Conservation (phyloP, 2,797 vertebrate species). For the Chaetophractus vellerosus region DNA sequence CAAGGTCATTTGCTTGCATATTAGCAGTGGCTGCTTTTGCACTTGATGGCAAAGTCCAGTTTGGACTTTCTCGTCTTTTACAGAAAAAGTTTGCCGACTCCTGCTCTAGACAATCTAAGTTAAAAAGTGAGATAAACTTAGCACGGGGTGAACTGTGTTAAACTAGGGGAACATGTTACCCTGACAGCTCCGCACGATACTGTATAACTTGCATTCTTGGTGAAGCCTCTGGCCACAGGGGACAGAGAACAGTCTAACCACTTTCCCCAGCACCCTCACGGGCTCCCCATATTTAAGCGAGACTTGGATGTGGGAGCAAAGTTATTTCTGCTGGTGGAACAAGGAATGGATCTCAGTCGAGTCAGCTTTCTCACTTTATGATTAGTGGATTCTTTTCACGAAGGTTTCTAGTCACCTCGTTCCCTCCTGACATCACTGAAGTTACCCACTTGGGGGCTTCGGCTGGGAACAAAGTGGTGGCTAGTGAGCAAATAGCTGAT, state of each 20-base stretch:
- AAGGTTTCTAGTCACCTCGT: not conserved
- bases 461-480: not conserved
- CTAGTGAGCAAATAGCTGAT: no score
- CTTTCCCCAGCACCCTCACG: not conserved
- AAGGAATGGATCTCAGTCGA: not conserved
- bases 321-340: not conserved
- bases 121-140: not conserved
- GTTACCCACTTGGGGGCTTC: not conserved
- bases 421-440: not conserved
- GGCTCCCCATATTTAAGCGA: not conserved
- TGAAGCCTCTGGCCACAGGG: not conserved
- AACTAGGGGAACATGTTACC: not conserved
- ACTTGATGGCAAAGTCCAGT: not conserved
- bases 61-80: not conserved
- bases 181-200: accelerated
- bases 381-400: not conserved
- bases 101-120: no score
- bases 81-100: not conserved
- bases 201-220: not conserved
- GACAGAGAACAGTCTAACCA: not conserved
- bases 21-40: not conserved
- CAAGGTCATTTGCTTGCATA: not conserved
- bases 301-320: not conserved
- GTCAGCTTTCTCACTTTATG: not conserved
- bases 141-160: not conserved